Conservation (phyloP, 2,888 invertebrate genomes). For the Eustalomyia histrio region DNA sequence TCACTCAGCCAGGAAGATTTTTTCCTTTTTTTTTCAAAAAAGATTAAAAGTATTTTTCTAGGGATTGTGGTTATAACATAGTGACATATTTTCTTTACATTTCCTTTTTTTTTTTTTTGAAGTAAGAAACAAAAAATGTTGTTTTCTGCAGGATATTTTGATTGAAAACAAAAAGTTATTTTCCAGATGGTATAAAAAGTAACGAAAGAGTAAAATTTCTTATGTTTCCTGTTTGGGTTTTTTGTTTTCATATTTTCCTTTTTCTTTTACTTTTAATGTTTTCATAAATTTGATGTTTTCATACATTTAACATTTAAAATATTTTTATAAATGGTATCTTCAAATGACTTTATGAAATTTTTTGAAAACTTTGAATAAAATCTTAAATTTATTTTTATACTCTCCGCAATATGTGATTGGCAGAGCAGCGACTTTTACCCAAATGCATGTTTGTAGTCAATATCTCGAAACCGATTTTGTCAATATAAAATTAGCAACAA, state of each 20-base stretch:
- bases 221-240: neutral
- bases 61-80: neutral
- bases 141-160: neutral
- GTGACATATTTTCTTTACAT: slow-evolving; percentile 6
- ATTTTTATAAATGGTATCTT: too few relatives aligned
- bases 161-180: too few relatives aligned
- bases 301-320: too few relatives aligned
- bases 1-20: neutral
- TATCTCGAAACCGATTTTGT: too few relatives aligned
- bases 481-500: too few relatives aligned
- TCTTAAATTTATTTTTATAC: too few relatives aligned
- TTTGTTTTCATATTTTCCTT: neutral
- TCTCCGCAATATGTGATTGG: too few relatives aligned
- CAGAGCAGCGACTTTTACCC: too few relatives aligned
- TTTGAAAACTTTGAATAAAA: too few relatives aligned
- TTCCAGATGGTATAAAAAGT: neutral
- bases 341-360: too few relatives aligned
- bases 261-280: neutral
- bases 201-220: neutral
- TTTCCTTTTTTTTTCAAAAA: neutral
- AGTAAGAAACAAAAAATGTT: neutral
- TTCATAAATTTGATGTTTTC: too few relatives aligned
- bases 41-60: neutral
- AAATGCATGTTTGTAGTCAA: too few relatives aligned
- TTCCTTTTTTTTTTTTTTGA: neutral